Evolutionary conservation across 2,888 invertebrate genomes (phyloP).

Genomic region (Harpalus rubripes): DNA sequence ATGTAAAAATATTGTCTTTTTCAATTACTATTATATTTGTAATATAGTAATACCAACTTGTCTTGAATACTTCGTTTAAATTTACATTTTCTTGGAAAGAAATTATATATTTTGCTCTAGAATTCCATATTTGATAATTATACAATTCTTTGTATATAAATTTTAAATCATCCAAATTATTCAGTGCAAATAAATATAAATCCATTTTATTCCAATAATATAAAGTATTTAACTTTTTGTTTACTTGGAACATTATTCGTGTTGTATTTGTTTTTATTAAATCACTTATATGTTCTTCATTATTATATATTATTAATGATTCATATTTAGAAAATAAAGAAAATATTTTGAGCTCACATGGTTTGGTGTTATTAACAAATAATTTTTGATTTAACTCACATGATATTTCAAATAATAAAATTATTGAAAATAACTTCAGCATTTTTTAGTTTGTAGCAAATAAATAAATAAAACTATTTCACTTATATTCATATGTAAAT

Average conservation of each 20-base stretch:
- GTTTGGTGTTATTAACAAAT: not conserved
- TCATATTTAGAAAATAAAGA: constrained; percentile 6
- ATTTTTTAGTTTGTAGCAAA: not conserved
- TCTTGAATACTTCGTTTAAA: constrained; percentile 3
- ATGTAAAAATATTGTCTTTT: constrained; percentile 19
- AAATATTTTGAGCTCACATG: constrained; percentile 4
- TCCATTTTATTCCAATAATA: constrained; percentile 25
- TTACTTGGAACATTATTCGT: constrained; percentile 9
- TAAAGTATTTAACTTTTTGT: not conserved
- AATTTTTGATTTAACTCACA: not conserved
- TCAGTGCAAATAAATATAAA: constrained; percentile 11
- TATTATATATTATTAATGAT: constrained; percentile 29
- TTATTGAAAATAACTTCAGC: not conserved
- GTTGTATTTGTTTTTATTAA: constrained; percentile 12
- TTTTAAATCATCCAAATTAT: not conserved
- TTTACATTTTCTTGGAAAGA: not conserved
- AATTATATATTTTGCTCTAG: constrained; percentile 28
- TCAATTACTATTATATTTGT: constrained; percentile 20
- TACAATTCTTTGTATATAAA: not conserved
- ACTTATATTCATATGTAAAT: too few species aligned
- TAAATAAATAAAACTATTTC: too few species aligned
- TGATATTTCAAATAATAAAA: not conserved
- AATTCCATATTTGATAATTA: constrained; percentile 28
- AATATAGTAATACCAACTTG: constrained; percentile 31
- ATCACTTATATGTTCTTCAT: constrained; percentile 28